Percentiles rank a stretch among this genome's conserved stretches.
These are phyloP conservation scores for Monomorium pharaonis DNA, from an alignment of 1,140 invertebrate genomes.

Conservation along the genomic window DNA sequence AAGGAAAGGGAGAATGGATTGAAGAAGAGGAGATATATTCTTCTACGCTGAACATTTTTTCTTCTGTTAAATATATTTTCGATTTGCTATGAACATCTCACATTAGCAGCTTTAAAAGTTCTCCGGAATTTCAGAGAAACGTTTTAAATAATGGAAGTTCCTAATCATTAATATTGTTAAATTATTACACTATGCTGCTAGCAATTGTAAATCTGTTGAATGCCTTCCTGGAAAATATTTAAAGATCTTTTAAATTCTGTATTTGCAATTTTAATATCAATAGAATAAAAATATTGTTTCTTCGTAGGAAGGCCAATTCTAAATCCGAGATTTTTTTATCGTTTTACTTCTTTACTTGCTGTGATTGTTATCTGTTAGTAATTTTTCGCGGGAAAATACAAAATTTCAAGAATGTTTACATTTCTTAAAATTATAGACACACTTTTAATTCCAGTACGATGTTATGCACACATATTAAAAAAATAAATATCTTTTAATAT, in stretches of 20 bases:
- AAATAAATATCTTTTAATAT: not conserved
- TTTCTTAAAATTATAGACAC: not conserved
- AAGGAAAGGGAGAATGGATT: not conserved
- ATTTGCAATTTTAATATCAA: not conserved
- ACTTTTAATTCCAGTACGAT: not conserved
- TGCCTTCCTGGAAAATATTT: not conserved
- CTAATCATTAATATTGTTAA: not conserved
- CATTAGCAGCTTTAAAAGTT: not conserved
- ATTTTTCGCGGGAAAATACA: not conserved
- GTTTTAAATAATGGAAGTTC: not conserved
- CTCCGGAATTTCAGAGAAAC: not conserved
- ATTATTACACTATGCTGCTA: not conserved
- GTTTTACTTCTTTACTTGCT: not conserved
- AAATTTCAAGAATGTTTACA: slow-evolving; percentile 1
- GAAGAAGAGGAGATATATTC: not conserved
- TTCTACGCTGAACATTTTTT: not conserved
- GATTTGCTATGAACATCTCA: not conserved
- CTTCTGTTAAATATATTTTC: not conserved
- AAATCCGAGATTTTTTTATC: not conserved
- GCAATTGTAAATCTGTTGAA: not conserved
- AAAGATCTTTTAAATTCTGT: not conserved
- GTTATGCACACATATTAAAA: not conserved
- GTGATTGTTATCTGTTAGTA: not conserved
- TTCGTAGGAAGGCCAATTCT: not conserved
- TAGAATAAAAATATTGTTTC: not conserved